phyloP scores from a whole-genome alignment of 2,797 vertebrate genomes.

The Buceros bicornis region DNA sequence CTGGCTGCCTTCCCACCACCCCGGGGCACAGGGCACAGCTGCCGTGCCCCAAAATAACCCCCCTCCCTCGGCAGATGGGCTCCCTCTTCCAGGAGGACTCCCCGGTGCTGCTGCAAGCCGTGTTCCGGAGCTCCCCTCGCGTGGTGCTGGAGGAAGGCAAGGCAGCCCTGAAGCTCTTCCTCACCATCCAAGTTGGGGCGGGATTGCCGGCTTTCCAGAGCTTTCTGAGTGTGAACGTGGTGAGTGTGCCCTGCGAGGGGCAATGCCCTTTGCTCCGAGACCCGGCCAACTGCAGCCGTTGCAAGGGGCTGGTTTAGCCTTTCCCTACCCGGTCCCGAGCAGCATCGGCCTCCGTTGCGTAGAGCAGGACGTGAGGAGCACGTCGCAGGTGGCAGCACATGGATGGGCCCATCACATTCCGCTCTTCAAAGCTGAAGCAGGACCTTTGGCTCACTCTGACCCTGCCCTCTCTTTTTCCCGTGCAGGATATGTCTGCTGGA shows the following conservation, averaged over 20 bases:
- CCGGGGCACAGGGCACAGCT: fast-evolving
- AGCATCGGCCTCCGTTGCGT: fast-evolving
- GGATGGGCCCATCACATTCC: neutral
- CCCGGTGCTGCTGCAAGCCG: neutral
- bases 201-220: neutral
- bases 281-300: fast-evolving
- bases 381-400: fast-evolving
- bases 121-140: neutral
- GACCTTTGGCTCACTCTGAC: fast-evolving
- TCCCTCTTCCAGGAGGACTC: slow-evolving; percentile 57
- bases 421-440: fast-evolving
- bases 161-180: slow-evolving; percentile 34
- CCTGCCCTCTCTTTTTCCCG: neutral
- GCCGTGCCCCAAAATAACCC: neutral
- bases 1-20: fast-evolving
- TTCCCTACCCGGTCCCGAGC: fast-evolving
- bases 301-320: neutral
- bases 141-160: slow-evolving; percentile 52
- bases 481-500: slow-evolving; percentile 21
- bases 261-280: neutral
- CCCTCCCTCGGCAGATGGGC: neutral
- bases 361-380: fast-evolving
- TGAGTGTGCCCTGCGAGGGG: neutral
- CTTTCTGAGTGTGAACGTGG: neutral
- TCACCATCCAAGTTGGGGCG: neutral